Conservation (phyloP, 1,140 invertebrate species). For the Leptinotarsa lineolata region DNA sequence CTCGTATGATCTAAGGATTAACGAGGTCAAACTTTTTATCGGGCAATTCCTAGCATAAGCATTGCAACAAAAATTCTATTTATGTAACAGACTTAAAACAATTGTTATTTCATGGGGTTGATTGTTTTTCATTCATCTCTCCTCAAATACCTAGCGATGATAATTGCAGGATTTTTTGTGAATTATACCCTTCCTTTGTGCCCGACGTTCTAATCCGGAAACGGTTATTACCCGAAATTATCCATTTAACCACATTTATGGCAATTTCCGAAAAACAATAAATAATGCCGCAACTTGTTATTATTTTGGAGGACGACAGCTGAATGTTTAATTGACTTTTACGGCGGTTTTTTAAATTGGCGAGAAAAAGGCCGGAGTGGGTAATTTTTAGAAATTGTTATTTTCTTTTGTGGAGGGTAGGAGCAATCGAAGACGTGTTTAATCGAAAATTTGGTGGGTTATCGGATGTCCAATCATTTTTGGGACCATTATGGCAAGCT, state of each 20-base stretch:
- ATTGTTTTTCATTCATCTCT: too few species aligned
- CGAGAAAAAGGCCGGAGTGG: not conserved
- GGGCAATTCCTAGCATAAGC: too few species aligned
- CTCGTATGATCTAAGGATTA: too few species aligned
- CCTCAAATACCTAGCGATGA: not conserved
- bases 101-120: too few species aligned
- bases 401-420: not conserved
- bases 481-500: too few species aligned
- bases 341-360: not conserved
- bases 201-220: not conserved
- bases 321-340: not conserved
- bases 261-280: slow-evolving; percentile 3
- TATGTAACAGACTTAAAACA: too few species aligned
- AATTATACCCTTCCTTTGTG: not conserved
- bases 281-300: not conserved
- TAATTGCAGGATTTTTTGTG: not conserved
- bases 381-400: not conserved
- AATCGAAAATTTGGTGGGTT: too few species aligned
- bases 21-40: too few species aligned
- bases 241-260: slow-evolving; percentile 8
- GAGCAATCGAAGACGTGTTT: too few species aligned
- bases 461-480: too few species aligned
- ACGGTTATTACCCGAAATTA: slow-evolving; percentile 5
- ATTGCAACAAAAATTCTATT: too few species aligned
- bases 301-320: not conserved